Evolutionary conservation across 2,113 vertebrate genomes (phyloP).

Genomic region (Castor canadensis): DNA sequence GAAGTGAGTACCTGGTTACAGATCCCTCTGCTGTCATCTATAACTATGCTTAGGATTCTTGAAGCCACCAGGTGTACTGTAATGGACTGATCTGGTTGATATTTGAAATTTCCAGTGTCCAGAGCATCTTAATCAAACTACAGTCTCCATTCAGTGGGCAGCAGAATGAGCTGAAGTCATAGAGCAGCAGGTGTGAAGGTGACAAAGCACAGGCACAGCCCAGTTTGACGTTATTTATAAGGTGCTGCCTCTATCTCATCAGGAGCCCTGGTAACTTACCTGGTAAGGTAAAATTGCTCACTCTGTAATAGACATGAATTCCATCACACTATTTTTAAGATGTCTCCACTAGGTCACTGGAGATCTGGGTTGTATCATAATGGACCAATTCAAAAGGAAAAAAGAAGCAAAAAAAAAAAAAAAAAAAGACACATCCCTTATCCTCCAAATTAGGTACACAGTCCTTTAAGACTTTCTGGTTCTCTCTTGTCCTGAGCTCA

Average conservation of each 20-base stretch:
- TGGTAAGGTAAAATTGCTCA: slow-evolving; percentile 54
- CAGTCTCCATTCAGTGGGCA: neutral
- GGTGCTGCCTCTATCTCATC: slow-evolving; percentile 59
- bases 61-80: neutral
- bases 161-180: neutral
- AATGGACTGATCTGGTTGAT: neutral
- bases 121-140: neutral
- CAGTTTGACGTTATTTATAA: neutral
- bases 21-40: neutral
- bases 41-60: neutral
- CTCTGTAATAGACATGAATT: slow-evolving; percentile 49
- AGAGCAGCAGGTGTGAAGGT: neutral
- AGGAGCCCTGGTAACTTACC: slow-evolving; percentile 60
- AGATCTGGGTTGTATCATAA: slow-evolving; percentile 78
- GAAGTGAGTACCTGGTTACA: neutral
- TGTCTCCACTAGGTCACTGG: slow-evolving; percentile 78
- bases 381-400: slow-evolving; percentile 74
- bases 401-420: neutral
- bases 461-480: slow-evolving; percentile 73
- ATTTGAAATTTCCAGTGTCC: neutral
- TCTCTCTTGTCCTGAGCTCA: slow-evolving; percentile 35
- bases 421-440: neutral
- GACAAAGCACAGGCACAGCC: neutral
- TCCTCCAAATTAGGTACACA: slow-evolving; percentile 60
- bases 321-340: slow-evolving; percentile 64